Percentiles rank a stretch among this genome's conserved stretches.
These are phyloP conservation scores for Crossoptilon crossoptilon DNA, from an alignment of 2,797 vertebrate genomes.

Conservation along the genomic window DNA sequence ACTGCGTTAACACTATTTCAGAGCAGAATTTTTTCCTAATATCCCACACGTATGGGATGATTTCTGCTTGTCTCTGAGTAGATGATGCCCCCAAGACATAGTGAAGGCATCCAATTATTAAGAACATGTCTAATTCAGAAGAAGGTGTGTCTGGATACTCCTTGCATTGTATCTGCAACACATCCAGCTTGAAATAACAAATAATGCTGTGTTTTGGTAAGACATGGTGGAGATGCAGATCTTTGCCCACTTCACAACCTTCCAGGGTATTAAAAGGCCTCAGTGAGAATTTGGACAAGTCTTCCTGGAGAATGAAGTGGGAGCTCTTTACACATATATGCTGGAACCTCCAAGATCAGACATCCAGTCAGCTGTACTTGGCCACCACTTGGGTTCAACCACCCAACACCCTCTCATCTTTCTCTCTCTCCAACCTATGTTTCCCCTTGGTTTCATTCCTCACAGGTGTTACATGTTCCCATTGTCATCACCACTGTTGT, in stretches of 20 bases:
- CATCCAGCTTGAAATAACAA: neutral
- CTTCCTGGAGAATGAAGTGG: neutral
- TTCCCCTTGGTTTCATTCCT: neutral
- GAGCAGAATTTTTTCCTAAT: too few relatives aligned
- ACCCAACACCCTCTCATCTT: neutral
- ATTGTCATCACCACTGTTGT: neutral
- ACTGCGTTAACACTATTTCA: too few relatives aligned
- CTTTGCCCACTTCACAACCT: neutral
- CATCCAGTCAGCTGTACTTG: neutral
- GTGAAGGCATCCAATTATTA: neutral
- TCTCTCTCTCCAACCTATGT: neutral
- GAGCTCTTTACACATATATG: accelerated
- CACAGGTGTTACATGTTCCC: neutral
- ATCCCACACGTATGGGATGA: too few relatives aligned
- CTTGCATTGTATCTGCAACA: accelerated
- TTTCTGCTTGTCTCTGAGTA: neutral
- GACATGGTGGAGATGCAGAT: too few relatives aligned
- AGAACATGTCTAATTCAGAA: neutral
- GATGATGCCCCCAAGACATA: neutral
- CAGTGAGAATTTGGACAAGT: neutral
- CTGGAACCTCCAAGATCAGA: neutral
- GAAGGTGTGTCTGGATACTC: neutral
- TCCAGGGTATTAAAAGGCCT: neutral
- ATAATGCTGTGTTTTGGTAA: neutral
- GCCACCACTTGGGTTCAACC: neutral